Conservation (phyloP, 2,113 vertebrate species). For the Phocoena sinus region DNA sequence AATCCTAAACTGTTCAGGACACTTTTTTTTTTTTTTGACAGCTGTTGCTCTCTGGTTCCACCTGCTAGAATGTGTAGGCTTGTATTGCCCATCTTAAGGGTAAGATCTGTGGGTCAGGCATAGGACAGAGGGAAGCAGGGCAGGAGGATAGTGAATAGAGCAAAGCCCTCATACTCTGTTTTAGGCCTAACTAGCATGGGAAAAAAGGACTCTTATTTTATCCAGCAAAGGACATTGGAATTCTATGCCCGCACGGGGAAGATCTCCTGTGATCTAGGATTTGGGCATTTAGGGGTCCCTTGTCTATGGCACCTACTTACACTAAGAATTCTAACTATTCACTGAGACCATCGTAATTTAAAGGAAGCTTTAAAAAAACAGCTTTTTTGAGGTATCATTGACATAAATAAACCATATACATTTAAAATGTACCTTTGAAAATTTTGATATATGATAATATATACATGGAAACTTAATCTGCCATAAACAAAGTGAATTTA, state of each 20-base stretch:
- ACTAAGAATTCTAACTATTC: background rate
- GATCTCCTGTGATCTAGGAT: background rate
- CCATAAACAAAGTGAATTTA: background rate
- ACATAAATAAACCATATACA: background rate
- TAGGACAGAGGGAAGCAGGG: background rate
- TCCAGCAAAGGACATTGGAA: background rate
- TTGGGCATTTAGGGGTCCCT: background rate
- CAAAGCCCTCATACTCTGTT: background rate
- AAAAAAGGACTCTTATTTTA: background rate
- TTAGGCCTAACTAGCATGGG: background rate
- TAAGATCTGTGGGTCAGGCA: background rate
- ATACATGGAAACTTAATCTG: background rate
- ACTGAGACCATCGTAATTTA: background rate
- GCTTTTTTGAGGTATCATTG: background rate
- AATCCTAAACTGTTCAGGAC: background rate
- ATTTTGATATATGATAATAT: background rate
- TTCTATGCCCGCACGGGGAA: background rate
- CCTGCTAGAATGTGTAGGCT: background rate
- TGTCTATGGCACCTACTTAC: background rate
- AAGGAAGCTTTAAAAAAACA: background rate
- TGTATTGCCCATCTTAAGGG: background rate
- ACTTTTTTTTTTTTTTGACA: background rate
- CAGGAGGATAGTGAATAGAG: background rate
- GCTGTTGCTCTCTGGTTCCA: background rate
- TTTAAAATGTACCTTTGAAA: background rate